These are phyloP conservation scores for Lithophane socia DNA, from an alignment of 2,888 invertebrate species.

Conservation along the genomic window DNA sequence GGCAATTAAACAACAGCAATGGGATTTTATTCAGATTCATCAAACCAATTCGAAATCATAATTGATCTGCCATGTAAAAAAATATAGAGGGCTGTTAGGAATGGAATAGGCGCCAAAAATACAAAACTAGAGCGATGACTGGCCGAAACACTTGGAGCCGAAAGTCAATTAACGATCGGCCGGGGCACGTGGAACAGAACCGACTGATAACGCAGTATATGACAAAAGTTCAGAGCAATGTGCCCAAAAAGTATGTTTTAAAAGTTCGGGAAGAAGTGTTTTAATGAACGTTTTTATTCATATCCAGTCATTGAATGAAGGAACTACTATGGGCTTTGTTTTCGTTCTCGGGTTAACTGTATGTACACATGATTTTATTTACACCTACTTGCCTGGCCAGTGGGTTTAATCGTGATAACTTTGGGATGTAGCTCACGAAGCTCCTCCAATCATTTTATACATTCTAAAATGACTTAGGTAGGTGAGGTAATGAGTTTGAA, in stretches of 20 bases:
- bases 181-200: constrained; percentile 82
- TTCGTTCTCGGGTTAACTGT: background rate
- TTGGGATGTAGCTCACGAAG: background rate
- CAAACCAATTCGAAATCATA: constrained; percentile 90
- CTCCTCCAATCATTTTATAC: background rate
- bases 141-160: constrained; percentile 85
- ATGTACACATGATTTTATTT: background rate
- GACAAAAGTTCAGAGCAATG: constrained; percentile 60
- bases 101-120: constrained; percentile 89
- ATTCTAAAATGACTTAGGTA: too few relatives aligned
- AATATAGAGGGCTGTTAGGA: constrained; percentile 88
- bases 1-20: constrained; percentile 89
- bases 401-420: background rate
- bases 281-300: background rate
- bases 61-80: constrained; percentile 89
- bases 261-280: background rate
- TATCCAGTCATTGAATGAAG: background rate
- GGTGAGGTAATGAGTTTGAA: too few relatives aligned
- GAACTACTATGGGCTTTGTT: background rate
- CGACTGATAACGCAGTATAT: constrained; percentile 74
- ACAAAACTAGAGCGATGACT: constrained; percentile 89
- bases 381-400: background rate
- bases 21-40: constrained; percentile 90
- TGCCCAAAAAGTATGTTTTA: background rate
- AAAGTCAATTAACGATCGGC: constrained; percentile 87